A percentile compares a stretch with the other conserved stretches of the same genome.
phyloP scores from a whole-genome alignment of 2,113 vertebrate species.

The Labeo rohita region DNA sequence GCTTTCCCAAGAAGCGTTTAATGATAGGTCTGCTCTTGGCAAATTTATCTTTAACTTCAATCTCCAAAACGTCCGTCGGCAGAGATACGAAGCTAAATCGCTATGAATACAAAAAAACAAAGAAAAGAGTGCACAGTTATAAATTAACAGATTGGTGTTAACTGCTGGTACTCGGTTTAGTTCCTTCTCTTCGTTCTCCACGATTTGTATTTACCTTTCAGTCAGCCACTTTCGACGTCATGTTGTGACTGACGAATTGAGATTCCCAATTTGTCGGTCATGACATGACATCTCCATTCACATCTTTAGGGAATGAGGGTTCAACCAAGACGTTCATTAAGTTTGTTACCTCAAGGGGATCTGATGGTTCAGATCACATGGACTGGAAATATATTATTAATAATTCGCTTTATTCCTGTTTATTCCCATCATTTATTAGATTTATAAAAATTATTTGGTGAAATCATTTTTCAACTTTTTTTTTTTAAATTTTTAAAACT shows the following conservation, averaged over 20 bases:
- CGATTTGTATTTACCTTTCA: too few relatives aligned
- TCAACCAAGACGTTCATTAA: not conserved
- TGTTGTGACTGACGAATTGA: too few relatives aligned
- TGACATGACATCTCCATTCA: too few relatives aligned
- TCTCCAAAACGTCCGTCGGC: slow-evolving; percentile 96
- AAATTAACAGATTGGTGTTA: not conserved
- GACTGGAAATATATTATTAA: not conserved
- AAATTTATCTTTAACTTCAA: slow-evolving; percentile 99
- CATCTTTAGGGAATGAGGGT: too few relatives aligned
- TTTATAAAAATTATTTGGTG: too few relatives aligned
- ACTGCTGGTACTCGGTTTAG: not conserved
- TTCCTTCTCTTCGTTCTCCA: not conserved
- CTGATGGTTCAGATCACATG: not conserved
- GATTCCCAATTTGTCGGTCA: too few relatives aligned
- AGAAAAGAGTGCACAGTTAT: not conserved
- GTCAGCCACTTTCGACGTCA: too few relatives aligned
- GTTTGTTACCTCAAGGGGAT: not conserved
- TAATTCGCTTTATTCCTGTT: not conserved
- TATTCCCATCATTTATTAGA: not conserved
- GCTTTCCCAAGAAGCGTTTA: slow-evolving; percentile 95
- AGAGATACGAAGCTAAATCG: slow-evolving; percentile 95
- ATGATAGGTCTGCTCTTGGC: slow-evolving; percentile 98
- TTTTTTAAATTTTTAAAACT: too few relatives aligned
- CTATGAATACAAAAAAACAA: slow-evolving; percentile 70
- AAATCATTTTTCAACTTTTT: too few relatives aligned